phyloP scores from a whole-genome alignment of 2,113 vertebrate species.

The Erythrocercus mccallii region DNA sequence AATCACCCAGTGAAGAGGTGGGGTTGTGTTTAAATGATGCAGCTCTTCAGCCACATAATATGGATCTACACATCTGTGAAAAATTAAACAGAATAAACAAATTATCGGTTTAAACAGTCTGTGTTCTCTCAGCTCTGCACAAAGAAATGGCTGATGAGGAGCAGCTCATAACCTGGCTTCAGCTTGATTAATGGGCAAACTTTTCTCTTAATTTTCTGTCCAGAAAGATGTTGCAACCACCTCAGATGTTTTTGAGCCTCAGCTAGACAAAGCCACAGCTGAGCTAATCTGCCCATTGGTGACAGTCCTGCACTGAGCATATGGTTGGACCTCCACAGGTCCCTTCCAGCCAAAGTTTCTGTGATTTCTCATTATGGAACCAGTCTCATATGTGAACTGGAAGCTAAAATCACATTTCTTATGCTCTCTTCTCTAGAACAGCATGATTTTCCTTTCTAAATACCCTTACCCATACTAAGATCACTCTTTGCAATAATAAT shows the following conservation, averaged over 20 bases:
- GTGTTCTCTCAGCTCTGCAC: not conserved
- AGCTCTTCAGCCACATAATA: not conserved
- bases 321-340: not conserved
- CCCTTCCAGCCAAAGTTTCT: not conserved
- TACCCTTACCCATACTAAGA: not conserved
- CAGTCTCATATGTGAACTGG: not conserved
- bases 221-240: not conserved
- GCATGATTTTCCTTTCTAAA: not conserved
- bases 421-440: not conserved
- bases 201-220: not conserved
- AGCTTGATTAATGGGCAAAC: not conserved
- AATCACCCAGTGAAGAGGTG: not conserved
- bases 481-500: not conserved
- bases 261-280: not conserved
- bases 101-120: not conserved
- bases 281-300: not conserved
- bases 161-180: slow-evolving; percentile 3
- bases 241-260: not conserved
- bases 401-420: not conserved
- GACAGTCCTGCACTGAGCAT: not conserved
- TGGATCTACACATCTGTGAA: not conserved
- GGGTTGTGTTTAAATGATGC: not conserved
- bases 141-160: not conserved
- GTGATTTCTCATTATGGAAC: slow-evolving; percentile 43
- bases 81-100: not conserved